Conservation (phyloP, 2,113 vertebrate genomes). For the Rafetus swinhoei region DNA sequence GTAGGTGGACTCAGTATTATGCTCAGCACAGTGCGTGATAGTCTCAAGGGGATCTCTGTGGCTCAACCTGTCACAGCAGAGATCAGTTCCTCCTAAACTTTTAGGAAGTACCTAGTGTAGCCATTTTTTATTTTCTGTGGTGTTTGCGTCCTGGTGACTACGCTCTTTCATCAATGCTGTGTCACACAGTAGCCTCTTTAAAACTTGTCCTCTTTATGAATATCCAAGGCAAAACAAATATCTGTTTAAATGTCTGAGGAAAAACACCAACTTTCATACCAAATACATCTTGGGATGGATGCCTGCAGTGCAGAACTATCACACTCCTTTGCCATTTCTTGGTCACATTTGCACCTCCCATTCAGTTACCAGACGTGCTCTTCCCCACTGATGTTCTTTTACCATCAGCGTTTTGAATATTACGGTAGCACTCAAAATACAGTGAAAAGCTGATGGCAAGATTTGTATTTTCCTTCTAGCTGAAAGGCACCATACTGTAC, state of each 20-base stretch:
- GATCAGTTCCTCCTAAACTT: not conserved
- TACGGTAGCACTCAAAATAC: not conserved
- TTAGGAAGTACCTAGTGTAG: not conserved
- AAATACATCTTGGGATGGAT: not conserved
- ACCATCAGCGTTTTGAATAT: not conserved
- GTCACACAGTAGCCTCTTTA: not conserved
- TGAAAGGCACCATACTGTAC: not conserved
- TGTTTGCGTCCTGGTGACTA: not conserved
- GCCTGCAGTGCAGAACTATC: not conserved
- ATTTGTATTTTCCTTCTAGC: not conserved
- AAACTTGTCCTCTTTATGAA: not conserved
- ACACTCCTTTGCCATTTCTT: not conserved
- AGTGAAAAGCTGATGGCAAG: not conserved
- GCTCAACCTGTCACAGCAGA: too few species aligned
- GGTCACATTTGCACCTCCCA: not conserved
- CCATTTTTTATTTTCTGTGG: not conserved
- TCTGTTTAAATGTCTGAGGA: not conserved
- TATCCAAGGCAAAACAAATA: not conserved
- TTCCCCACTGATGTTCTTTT: not conserved
- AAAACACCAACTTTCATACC: not conserved
- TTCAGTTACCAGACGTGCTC: not conserved
- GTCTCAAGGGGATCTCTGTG: too few species aligned
- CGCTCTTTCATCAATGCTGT: not conserved
- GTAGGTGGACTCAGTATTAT: too few species aligned
- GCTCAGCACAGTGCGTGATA: too few species aligned